Conservation (phyloP, 2,888 invertebrate genomes). For the Eupithecia centaureata region DNA sequence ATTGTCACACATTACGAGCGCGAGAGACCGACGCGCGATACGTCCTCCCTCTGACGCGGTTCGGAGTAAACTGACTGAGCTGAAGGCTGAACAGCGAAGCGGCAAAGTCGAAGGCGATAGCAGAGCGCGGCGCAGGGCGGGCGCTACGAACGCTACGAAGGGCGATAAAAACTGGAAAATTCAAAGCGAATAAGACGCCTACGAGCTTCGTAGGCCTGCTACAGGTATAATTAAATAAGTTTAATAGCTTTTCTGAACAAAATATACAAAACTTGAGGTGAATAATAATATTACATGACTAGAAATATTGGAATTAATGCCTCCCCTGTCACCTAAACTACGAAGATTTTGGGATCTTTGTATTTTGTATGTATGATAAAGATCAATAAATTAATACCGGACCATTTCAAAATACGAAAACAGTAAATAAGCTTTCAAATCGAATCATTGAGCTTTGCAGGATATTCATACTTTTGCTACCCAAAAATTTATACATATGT, state of each 20-base stretch:
- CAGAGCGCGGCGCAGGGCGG: slow-evolving; percentile 63
- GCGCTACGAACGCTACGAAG: slow-evolving; percentile 66
- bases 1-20: slow-evolving; percentile 83
- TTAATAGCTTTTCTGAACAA: slow-evolving; percentile 18
- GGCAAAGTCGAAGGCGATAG: slow-evolving; percentile 55
- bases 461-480: neutral
- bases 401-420: neutral
- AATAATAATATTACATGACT: neutral
- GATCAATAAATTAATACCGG: neutral
- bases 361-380: neutral
- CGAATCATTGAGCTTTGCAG: neutral
- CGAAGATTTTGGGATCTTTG: neutral
- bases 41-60: slow-evolving; percentile 65
- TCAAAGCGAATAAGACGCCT: slow-evolving; percentile 24
- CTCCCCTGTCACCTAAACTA: neutral
- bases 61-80: slow-evolving; percentile 69
- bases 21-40: slow-evolving; percentile 64
- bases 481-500: neutral
- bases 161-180: slow-evolving; percentile 34
- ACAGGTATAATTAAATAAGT: slow-evolving; percentile 29
- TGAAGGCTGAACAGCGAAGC: slow-evolving; percentile 49
- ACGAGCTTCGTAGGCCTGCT: slow-evolving; percentile 23
- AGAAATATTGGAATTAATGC: neutral
- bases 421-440: neutral
- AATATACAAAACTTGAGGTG: slow-evolving; percentile 9